A percentile compares a stretch with the other conserved stretches of the same genome.
Conservation (phyloP, 1,140 invertebrate genomes). For the Papilio polytes region DNA sequence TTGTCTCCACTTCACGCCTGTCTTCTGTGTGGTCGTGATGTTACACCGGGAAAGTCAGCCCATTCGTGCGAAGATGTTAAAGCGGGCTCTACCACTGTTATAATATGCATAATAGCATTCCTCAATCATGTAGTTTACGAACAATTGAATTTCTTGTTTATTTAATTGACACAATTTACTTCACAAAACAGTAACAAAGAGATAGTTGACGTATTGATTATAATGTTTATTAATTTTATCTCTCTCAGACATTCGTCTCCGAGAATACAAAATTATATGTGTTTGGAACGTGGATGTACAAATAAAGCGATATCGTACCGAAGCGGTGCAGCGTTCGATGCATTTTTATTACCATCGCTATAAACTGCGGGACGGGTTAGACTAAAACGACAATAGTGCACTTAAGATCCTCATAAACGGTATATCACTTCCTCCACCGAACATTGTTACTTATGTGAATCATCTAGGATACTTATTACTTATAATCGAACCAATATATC, state of each 20-base stretch:
- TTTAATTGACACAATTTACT: too few species aligned
- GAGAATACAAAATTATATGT: slow-evolving; percentile 54
- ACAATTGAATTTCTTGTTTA: too few species aligned
- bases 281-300: slow-evolving; percentile 47
- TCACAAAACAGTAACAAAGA: too few species aligned
- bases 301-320: slow-evolving; percentile 54
- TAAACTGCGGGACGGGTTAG: slow-evolving; percentile 61
- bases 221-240: not conserved
- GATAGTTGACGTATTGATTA: too few species aligned
- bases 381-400: slow-evolving; percentile 67
- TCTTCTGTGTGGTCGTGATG: too few species aligned
- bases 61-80: too few species aligned
- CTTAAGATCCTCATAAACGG: slow-evolving; percentile 70
- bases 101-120: too few species aligned
- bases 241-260: slow-evolving; percentile 43
- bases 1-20: too few species aligned
- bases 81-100: too few species aligned
- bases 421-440: slow-evolving; percentile 61
- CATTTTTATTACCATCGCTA: slow-evolving; percentile 66
- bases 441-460: slow-evolving; percentile 63
- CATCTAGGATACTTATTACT: slow-evolving; percentile 45
- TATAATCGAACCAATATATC: not conserved
- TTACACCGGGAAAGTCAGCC: too few species aligned
- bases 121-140: too few species aligned
- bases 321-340: slow-evolving; percentile 64